Evolutionary conservation across 2,113 vertebrate species (phyloP).

Genomic region (Alosa alosa): DNA sequence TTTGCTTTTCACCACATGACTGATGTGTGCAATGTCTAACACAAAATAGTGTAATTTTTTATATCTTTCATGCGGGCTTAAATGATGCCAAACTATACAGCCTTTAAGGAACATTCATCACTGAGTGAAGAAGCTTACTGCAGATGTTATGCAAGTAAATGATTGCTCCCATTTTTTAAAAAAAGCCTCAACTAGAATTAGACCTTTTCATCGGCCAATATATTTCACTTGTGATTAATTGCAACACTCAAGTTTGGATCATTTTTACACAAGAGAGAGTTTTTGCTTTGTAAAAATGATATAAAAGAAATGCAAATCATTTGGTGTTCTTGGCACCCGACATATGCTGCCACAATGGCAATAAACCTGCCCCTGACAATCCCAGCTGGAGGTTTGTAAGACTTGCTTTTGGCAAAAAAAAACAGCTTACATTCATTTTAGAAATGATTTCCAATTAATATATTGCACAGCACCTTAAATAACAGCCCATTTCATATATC

Average conservation of each 20-base stretch:
- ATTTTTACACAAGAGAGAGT: constrained; percentile 78
- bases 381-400: constrained; percentile 81
- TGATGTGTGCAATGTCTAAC: constrained; percentile 73
- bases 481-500: constrained; percentile 75
- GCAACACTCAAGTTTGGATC: constrained; percentile 82
- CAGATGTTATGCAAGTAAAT: constrained; percentile 70
- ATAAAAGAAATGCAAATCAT: constrained; percentile 84
- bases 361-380: constrained; percentile 80
- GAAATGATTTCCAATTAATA: constrained; percentile 84
- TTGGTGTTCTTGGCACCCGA: constrained; percentile 82
- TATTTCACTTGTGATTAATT: constrained; percentile 86
- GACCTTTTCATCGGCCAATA: constrained; percentile 82
- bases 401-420: constrained; percentile 79
- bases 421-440: constrained; percentile 60
- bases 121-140: constrained; percentile 66
- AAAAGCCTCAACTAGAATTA: constrained; percentile 77
- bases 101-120: constrained; percentile 82
- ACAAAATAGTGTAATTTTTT: constrained; percentile 72
- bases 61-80: constrained; percentile 73
- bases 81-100: constrained; percentile 75
- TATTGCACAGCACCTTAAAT: constrained; percentile 73
- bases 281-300: constrained; percentile 81
- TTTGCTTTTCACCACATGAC: constrained; percentile 65
- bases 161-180: constrained; percentile 69
- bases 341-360: constrained; percentile 81